These are phyloP conservation scores for Acropora tenuis DNA, from an alignment of 64 coral and sea anemone genomes.

Conservation along the genomic window DNA sequence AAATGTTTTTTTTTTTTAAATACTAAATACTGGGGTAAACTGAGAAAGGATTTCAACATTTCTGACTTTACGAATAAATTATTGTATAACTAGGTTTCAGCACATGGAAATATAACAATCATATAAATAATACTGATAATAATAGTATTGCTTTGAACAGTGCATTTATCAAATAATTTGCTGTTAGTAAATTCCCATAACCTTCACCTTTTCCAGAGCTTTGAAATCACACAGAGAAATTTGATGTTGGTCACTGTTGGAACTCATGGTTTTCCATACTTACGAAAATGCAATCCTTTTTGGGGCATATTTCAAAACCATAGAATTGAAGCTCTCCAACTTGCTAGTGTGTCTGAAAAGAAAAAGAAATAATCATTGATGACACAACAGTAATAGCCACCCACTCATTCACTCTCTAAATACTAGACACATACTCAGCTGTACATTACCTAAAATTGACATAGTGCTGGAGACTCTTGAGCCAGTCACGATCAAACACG, in stretches of 20 bases:
- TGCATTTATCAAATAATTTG: neutral
- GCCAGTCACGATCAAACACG: no score
- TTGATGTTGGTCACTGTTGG: neutral
- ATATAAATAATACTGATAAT: no score
- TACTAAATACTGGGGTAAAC: neutral
- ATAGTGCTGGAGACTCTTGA: no score
- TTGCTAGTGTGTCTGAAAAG: slow-evolving; percentile 69
- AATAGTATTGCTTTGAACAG: neutral
- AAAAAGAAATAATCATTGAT: neutral
- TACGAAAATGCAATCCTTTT: slow-evolving; percentile 66
- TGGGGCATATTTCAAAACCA: slow-evolving; percentile 74
- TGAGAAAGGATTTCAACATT: neutral
- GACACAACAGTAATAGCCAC: neutral
- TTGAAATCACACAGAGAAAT: neutral
- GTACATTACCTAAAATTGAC: no score
- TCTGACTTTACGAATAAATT: neutral
- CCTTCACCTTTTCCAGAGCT: neutral
- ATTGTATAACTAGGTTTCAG: neutral
- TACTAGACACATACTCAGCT: slow-evolving; percentile 3
- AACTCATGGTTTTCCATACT: neutral
- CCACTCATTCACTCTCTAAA: neutral
- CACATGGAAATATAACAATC: neutral
- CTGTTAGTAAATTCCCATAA: slow-evolving; percentile 1
- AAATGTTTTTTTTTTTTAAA: neutral
- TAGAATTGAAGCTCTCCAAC: slow-evolving; percentile 71